These are phyloP conservation scores for Phenganax marumi DNA, from an alignment of 92 coral and sea anemone species.

Conservation along the genomic window DNA sequence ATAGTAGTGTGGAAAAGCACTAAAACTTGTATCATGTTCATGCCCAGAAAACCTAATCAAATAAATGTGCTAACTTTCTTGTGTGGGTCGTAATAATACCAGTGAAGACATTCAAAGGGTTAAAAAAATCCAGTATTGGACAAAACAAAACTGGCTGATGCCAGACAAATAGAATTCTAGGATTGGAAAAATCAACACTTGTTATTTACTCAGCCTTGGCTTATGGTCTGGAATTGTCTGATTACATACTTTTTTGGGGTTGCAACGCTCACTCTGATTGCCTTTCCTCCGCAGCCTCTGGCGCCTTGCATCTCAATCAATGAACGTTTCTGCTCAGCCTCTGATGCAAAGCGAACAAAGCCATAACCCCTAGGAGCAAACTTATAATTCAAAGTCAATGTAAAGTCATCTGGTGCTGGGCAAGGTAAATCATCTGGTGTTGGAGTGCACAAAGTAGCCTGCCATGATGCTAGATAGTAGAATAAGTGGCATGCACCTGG, in stretches of 20 bases:
- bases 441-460: too few relatives aligned
- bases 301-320: conserved; percentile 98
- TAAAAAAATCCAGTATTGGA: too few relatives aligned
- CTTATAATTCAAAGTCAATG: background rate
- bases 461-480: too few relatives aligned
- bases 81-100: too few relatives aligned
- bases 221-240: background rate
- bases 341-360: conserved; percentile 85
- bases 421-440: too few relatives aligned
- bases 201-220: background rate
- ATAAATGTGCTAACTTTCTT: background rate
- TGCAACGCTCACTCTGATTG: conserved; percentile 92
- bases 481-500: too few relatives aligned
- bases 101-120: too few relatives aligned
- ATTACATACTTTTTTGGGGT: conserved; percentile 84
- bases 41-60: background rate
- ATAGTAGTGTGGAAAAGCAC: too few relatives aligned
- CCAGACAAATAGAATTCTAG: background rate
- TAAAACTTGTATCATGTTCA: background rate
- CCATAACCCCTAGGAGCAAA: conserved; percentile 79
- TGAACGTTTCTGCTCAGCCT: conserved; percentile 81
- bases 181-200: background rate
- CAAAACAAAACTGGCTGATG: too few relatives aligned
- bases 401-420: background rate
- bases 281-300: conserved; percentile 86